Evolutionary conservation across 2,888 invertebrate species (phyloP), one percentile per base, ranked within the genome.

Genomic region (Diploptera punctata): DNA sequence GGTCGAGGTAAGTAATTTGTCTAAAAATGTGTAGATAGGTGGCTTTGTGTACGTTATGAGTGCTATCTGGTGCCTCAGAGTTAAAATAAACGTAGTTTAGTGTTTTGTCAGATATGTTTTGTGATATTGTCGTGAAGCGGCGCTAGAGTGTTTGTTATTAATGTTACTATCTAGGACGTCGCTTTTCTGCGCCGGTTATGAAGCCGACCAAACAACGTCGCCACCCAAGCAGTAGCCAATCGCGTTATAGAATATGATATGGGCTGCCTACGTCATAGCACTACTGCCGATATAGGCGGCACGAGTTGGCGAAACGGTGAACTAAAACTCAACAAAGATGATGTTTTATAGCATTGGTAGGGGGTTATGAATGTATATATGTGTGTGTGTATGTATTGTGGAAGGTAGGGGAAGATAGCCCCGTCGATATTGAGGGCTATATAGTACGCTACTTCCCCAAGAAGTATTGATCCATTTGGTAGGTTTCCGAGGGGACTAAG

Each of bases 201-300:
- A 73, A 70, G 47, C 71, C 71, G 67, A 61, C 69, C 67, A 65
- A n/a, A 52, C 68, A 68, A 72, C 72, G 72, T 54, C 70, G 44
- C 44, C 67, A 57, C 65, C 33, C 47, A 24, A 47, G 61, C 73
- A 49, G 26, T 60, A 68, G 73, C 73, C 73, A 73, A 73, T 73
- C 29, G 73, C 73, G 71, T 71, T 73, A 73, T 73, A 73, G 73
- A 73, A 73, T 73, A 73, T 73, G 73, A 73, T 71, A 73, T 73
- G 65, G 49, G 38, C 70, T 33, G 33, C 43, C 54, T 52, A 54
- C 68, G 68, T 33, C 68, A 54, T 24, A 68, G 52, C n/a, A 31
- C 26, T 54, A 38, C 71, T n/a, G 29, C 67, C 67, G 71, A 47
- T 43, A 47, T 60, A 44, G 57, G 67, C 70, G 73, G 62, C 71